phyloP scores from a whole-genome alignment of 2,113 vertebrate species.

The Eidolon helvum region DNA sequence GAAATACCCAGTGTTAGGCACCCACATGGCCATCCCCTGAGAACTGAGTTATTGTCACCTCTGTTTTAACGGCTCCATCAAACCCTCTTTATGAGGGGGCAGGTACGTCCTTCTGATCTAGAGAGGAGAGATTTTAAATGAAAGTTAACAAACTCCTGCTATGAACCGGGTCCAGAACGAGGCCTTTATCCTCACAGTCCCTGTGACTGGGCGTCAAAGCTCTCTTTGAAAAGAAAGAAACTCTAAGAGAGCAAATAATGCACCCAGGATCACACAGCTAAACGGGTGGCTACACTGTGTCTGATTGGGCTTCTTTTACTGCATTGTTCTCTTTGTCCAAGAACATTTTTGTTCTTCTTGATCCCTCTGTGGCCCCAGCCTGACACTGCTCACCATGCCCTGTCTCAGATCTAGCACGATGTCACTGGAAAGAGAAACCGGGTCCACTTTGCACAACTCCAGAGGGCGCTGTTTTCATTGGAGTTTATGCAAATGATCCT shows the following conservation, averaged over 20 bases:
- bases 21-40: neutral
- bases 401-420: rapidly evolving
- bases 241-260: rapidly evolving
- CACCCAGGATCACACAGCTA: rapidly evolving
- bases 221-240: neutral
- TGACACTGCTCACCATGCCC: rapidly evolving
- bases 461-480: rapidly evolving
- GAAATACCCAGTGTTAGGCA: neutral
- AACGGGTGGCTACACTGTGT: rapidly evolving
- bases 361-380: too few relatives aligned
- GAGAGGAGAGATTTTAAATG: neutral
- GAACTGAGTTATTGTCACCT: neutral
- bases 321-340: rapidly evolving
- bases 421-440: neutral
- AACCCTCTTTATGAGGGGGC: neutral
- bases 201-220: rapidly evolving
- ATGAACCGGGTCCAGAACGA: rapidly evolving
- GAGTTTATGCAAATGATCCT: rapidly evolving
- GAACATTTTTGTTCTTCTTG: too few relatives aligned
- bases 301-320: neutral
- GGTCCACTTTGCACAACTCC: too few relatives aligned
- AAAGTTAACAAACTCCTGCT: too few relatives aligned
- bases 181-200: neutral
- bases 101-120: too few relatives aligned
- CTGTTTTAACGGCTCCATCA: neutral